Base-by-base conservation (phyloP, 1,140 invertebrate genomes). In the Ruditapes philippinarum region DNA sequence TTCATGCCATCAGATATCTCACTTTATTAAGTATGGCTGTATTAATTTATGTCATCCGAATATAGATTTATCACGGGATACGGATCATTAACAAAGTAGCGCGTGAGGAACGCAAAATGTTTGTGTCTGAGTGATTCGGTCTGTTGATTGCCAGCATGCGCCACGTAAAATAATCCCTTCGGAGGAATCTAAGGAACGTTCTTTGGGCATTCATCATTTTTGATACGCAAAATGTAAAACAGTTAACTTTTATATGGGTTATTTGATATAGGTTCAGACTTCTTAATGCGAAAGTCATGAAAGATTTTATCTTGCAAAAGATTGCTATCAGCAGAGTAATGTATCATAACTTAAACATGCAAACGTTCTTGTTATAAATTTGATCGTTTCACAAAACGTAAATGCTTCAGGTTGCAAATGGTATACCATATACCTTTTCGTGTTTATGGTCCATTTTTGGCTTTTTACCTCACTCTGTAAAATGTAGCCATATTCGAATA, bases 211-310 rank as follows among this genome's bases (percentile, higher is more conserved):
- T 38, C 38, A 88, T 88, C 85, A 88, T 70, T 45, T 65, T 38
- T 79, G 76, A 88, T 68, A 54, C 38, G 76, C 38, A 33, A 62
- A 79, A 57, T 76, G 25, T 68, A 65, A n/a, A 88, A 88, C 85
- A 76, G 74, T 88, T 78, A 88, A 88, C 22, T 62, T 88, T 88
- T 68, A 80, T 88, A 79, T 40, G 60, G 57, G 85, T 80, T 60
- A 88, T 79, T 65, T 31, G 85, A 88, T 57, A 68, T 62, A 49
- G 33, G 57, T 80, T 88, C 85, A 79, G 60, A 65, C 1, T 36
- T 88, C 60, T 88, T 62, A 40, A 86, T 76, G 54, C 12, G n/a
- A 60, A 57, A 62, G 28, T 78, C 85, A 79, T 80, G 60, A 88
- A 80, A 88, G 85, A 79, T 80, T 36, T 60, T 80, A 88, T 88